Conservation (phyloP, 2,113 vertebrate species). For the Hassar affinis region DNA sequence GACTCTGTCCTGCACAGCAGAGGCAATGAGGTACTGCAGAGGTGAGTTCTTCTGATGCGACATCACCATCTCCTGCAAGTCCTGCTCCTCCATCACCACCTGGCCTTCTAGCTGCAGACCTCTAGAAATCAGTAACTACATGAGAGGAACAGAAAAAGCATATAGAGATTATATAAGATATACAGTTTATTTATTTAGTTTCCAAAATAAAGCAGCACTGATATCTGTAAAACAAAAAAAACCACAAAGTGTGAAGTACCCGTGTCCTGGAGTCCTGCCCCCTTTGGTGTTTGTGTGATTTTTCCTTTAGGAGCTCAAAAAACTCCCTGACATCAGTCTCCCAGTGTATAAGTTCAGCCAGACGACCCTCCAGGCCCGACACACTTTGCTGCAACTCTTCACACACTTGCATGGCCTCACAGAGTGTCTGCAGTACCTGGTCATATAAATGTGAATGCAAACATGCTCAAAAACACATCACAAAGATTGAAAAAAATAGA, state of each 20-base stretch:
- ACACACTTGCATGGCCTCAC: constrained; percentile 69
- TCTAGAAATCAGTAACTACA: constrained; percentile 78
- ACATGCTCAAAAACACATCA: neutral
- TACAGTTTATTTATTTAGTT: neutral
- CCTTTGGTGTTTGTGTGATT: constrained; percentile 49
- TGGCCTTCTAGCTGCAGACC: constrained; percentile 80
- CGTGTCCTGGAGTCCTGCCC: constrained; percentile 65
- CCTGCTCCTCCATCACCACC: constrained; percentile 79
- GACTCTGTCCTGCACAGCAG: constrained; percentile 75
- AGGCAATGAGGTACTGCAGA: constrained; percentile 69
- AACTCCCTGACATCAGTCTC: constrained; percentile 70
- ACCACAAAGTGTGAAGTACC: constrained; percentile 47
- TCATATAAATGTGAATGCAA: neutral
- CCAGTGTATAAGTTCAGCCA: constrained; percentile 76
- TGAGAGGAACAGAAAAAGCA: constrained; percentile 30
- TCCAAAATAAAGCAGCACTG: neutral
- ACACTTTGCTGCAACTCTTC: constrained; percentile 69
- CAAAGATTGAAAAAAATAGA: neutral
- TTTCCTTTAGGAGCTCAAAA: constrained; percentile 61
- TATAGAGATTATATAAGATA: neutral
- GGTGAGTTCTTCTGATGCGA: constrained; percentile 71
- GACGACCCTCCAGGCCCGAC: constrained; percentile 67
- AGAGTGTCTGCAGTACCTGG: constrained; percentile 69
- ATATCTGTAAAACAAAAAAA: neutral
- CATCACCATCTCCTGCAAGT: constrained; percentile 74